Evolutionary conservation across 1,140 invertebrate species (phyloP), one percentile per base, ranked within the genome.

Genomic region (Zaprionus lachaisei): DNA sequence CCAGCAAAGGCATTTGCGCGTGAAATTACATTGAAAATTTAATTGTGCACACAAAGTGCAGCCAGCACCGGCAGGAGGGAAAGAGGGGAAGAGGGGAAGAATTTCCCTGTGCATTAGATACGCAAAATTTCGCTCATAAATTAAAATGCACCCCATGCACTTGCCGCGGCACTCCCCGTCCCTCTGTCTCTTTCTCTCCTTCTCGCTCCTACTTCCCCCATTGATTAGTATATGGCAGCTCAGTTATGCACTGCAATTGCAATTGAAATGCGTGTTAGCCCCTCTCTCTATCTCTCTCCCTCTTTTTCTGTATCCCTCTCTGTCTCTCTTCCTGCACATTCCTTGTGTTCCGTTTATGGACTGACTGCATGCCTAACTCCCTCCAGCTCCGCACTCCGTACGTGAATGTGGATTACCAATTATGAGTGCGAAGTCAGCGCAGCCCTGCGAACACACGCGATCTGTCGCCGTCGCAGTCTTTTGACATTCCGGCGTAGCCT

Each of bases 1-100:
- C 83, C 77, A 78, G 86, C 86, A 72, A 56, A 83, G 83, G 80
- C 83, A 87, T 80, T 87, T 83, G 83, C 57, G 83, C 83, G 74
- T 87, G 80, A 87, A 87, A 87, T 87, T 87, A 87, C 83, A 87
- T 87, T 87, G 77, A 83, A 87, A 87, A 87, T 87, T 87, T 87
- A 87, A 87, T 87, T 79, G 83, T 71, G 83, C 83, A 82, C 79
- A 81, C 72, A 79, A 83, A 78, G 77, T 74, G 79, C 69, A 79
- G 77, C 3, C 38, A 17, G 41, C 7, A 37, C 12, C 15, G 41
- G 41, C 6, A 17, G 41, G 34, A 38, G 37, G 37, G 37, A 0
- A 38, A 15, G 14, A 5, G 37, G 37, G 34, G 11, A 5, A 7
- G 7, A 34, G 34, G 7, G 12, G 34, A 15, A 31, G 31, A 34